phyloP scores from a whole-genome alignment of 2,888 invertebrate genomes.

The Microctonus hyperodae region DNA sequence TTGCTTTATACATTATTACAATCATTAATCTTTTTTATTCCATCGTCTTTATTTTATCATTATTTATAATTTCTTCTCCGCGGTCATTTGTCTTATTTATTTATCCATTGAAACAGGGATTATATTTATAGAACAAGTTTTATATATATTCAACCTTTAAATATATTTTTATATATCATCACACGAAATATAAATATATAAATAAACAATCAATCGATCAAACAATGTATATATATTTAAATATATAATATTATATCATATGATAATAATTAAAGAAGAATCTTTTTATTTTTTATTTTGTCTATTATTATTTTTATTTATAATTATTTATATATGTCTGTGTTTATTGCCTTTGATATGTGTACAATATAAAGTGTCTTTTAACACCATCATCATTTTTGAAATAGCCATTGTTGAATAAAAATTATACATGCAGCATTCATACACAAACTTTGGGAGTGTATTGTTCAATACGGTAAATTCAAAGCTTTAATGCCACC shows the following conservation, averaged over 20 bases:
- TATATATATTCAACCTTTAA: slow-evolving; percentile 5
- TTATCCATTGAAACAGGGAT: not conserved
- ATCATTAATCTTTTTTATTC: not conserved
- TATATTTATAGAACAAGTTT: slow-evolving; percentile 17
- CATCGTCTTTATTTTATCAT: not conserved
- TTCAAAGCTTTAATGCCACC: not conserved
- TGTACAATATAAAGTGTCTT: too few species aligned
- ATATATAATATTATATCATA: not conserved
- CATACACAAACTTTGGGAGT: not conserved
- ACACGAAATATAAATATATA: slow-evolving; percentile 5
- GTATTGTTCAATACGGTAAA: not conserved
- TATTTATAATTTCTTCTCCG: too few species aligned
- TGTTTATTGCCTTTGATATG: too few species aligned
- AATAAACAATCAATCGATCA: not conserved
- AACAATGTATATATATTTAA: too few species aligned
- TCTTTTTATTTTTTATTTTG: not conserved
- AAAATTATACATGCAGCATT: too few species aligned
- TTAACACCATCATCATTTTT: not conserved
- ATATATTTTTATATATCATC: not conserved
- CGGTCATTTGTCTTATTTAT: not conserved
- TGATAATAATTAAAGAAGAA: not conserved
- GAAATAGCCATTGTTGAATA: not conserved
- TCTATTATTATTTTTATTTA: not conserved
- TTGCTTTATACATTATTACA: not conserved
- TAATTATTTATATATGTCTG: not conserved